phyloP scores from a whole-genome alignment of 2,797 vertebrate species.

The Pyrocephalus nanus region DNA sequence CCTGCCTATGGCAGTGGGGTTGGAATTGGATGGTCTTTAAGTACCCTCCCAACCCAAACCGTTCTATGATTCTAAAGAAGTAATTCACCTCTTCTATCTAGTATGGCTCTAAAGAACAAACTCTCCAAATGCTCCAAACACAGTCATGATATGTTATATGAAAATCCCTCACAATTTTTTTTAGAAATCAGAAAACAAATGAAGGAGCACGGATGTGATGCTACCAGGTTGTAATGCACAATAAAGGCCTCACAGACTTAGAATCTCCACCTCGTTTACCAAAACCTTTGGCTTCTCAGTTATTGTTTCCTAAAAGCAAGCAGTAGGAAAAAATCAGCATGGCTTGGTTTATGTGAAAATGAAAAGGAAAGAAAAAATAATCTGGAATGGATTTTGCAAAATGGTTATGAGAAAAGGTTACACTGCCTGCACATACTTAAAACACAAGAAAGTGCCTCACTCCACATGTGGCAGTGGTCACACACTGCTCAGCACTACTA shows the following conservation, averaged over 20 bases:
- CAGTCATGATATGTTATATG: background rate
- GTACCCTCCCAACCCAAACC: background rate
- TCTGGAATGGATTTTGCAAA: background rate
- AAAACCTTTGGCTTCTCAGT: background rate
- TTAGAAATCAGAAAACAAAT: background rate
- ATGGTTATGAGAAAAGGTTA: background rate
- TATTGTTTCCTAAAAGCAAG: background rate
- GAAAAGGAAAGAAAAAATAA: background rate
- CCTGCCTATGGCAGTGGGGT: background rate
- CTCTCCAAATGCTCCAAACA: background rate
- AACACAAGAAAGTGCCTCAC: fast-evolving
- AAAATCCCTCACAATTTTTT: background rate
- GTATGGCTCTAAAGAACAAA: background rate
- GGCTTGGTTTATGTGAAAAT: background rate
- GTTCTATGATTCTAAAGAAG: background rate
- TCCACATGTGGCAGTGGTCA: fast-evolving
- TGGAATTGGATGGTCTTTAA: background rate
- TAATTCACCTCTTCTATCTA: background rate
- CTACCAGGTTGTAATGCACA: background rate
- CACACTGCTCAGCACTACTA: background rate
- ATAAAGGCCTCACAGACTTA: background rate
- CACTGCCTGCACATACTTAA: background rate
- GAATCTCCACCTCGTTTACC: background rate
- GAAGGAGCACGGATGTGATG: fast-evolving
- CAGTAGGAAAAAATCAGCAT: background rate